These are phyloP conservation scores for Microdon myrmicae DNA, from an alignment of 2,888 invertebrate species.

Conservation along the genomic window DNA sequence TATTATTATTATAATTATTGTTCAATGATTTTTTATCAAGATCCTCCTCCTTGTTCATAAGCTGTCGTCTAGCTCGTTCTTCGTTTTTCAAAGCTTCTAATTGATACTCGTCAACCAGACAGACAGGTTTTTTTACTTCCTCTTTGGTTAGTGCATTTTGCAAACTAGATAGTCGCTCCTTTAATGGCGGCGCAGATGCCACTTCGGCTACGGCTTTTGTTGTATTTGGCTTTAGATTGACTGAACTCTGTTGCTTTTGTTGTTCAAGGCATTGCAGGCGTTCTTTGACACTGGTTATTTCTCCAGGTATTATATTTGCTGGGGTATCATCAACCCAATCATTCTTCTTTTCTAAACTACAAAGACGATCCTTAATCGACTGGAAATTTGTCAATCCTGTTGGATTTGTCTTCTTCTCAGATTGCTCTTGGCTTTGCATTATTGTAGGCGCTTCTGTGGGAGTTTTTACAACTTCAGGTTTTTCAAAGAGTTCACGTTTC, in stretches of 20 bases:
- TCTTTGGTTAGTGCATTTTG: constrained; percentile 65
- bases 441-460: constrained; percentile 3
- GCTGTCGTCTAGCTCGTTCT: constrained; percentile 57
- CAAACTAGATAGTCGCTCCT: constrained; percentile 65
- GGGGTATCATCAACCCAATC: constrained; percentile 62
- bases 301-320: constrained; percentile 68
- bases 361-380: constrained; percentile 78
- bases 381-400: constrained; percentile 73
- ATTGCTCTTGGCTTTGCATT: constrained; percentile 50
- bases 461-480: constrained; percentile 64
- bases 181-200: constrained; percentile 63
- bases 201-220: constrained; percentile 60
- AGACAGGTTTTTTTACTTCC: constrained; percentile 62
- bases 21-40: constrained; percentile 42
- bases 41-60: constrained; percentile 33
- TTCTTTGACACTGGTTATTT: constrained; percentile 74
- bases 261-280: constrained; percentile 73
- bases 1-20: constrained; percentile 76
- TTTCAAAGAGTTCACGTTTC: constrained; percentile 84
- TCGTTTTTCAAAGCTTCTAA: constrained; percentile 68
- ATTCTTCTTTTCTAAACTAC: constrained; percentile 73
- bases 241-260: constrained; percentile 66
- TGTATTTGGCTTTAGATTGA: constrained; percentile 56
- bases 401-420: constrained; percentile 31
- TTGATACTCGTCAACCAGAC: constrained; percentile 67